Percentiles rank a stretch among this genome's conserved stretches.
Evolutionary conservation across 2,888 invertebrate species (phyloP).

Genomic region (Leucophora obtusa): DNA sequence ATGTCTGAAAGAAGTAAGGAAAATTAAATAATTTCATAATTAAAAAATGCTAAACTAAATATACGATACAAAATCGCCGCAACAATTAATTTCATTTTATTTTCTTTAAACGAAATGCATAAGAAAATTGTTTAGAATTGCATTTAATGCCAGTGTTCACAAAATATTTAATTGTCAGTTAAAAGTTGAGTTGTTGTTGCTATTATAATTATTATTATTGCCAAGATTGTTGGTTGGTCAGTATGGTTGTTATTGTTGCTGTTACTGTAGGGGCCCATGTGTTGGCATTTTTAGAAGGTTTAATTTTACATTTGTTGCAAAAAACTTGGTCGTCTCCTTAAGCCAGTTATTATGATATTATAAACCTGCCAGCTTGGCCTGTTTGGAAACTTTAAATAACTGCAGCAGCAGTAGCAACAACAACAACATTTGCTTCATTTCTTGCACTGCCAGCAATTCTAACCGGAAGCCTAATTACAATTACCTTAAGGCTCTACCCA

Average conservation of each 20-base stretch:
- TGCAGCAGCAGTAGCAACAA: not conserved
- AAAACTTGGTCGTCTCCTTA: conserved; percentile 29
- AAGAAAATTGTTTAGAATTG: conserved; percentile 54
- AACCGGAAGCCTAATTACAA: conserved; percentile 68
- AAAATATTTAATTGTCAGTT: conserved; percentile 63
- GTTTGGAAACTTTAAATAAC: conserved; percentile 15
- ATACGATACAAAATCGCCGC: conserved; percentile 53
- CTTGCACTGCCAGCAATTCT: conserved; percentile 42
- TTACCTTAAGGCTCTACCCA: conserved; percentile 64
- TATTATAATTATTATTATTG: not conserved
- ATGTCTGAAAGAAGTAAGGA: conserved; percentile 9
- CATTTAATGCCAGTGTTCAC: conserved; percentile 56
- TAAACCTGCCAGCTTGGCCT: conserved; percentile 50
- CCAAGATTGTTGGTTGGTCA: conserved; percentile 15
- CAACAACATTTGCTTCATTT: conserved; percentile 24
- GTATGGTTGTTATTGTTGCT: conserved; percentile 15
- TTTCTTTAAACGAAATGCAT: conserved; percentile 1
- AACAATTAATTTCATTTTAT: conserved; percentile 60
- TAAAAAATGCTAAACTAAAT: conserved; percentile 55
- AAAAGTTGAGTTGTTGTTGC: conserved; percentile 41
- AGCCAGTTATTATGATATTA: conserved; percentile 63
- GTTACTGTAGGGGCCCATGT: conserved; percentile 10
- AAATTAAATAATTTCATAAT: conserved; percentile 58
- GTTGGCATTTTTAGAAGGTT: conserved; percentile 19
- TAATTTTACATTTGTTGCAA: conserved; percentile 51